Base-by-base conservation (phyloP, 2,113 vertebrate species). In the Triplophysa dalaica region DNA sequence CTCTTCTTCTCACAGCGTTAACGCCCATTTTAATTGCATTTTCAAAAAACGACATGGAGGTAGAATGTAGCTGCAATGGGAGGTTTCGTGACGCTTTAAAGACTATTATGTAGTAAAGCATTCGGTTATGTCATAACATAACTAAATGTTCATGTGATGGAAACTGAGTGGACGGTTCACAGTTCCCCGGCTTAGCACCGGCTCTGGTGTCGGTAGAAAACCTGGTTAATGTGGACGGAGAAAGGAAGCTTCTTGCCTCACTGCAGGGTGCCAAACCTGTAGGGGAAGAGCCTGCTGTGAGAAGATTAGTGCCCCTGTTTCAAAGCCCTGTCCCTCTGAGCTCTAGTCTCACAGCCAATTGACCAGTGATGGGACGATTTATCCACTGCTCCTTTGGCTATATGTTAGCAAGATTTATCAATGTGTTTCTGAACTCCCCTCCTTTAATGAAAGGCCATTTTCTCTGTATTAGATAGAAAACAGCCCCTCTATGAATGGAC, bases 221-320 rank as follows among this genome's bases (percentile, higher is more conserved):
- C 19, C 1, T 16, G 54, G 4, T 24, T 19, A 65, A 17, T 65
- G 14, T 41, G 29, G 33, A 22, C 56, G 43, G 38, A 1, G 21
- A 74, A 61, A 61, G 19, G 56, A 54, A 24, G 50, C 26, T 72
- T 72, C 26, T 72, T 38, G 19, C 29, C 41, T 60, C 56, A 52
- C 60, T 19, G 26, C 24, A 64, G 43, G 26, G 19, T 13, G 69
- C 33, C 67, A 65, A 16, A 72, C 73, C 81, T 78, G 38, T 43
- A 83, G 68, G 68, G 75, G 22, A 78, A 33, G 48, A 45, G 45
- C 58, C 38, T 70, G 78, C 74, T 72, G 66, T 48, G 66, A 52
- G 78, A 50, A 83, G 84, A 83, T 85, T 79, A 79, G 70, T 78
- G 67, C 62, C 68, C 43, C 50, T 65, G 60, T 76, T 79, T 81